Evolutionary conservation across 2,888 invertebrate genomes (phyloP), one percentile per base, ranked within the genome.

Genomic region (Cryptophagus acutangulus): DNA sequence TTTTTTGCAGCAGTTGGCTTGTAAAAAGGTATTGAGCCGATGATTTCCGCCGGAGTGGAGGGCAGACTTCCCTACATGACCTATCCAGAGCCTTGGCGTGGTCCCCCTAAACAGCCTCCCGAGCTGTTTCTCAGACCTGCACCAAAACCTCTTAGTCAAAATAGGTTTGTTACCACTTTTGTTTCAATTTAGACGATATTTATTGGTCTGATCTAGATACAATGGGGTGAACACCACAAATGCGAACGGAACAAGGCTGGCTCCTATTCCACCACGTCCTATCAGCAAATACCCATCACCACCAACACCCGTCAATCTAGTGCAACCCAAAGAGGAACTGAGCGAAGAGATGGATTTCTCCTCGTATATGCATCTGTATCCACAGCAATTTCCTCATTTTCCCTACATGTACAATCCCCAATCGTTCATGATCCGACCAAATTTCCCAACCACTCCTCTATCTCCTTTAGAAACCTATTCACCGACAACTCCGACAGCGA

Each of bases 41-140:
- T 81, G 81, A 79, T 81, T 75, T 79, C 79, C 66, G 79, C 79
- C 68, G 78, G 78, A 69, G 75, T 80, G 74, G 81, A 80, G 75
- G 79, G 79, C 72, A 74, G 74, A 64, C 54, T 65, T 53, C 63
- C 66, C 57, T 68, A 69, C 61, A 70, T 70, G 70, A 70, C 69
- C 53, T 70, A 70, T 72, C 76, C 75, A 63, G 74, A 76, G 63
- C 74, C 74, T 65, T 76, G 75, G 71, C 73, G 76, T 67, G 74
- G 75, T 64, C 74, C 73, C 63, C 67, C 66, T 45, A 67, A 66
- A 50, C 74, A 73, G 60, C 74, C 71, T 43, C 71, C 72, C 49
- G 81, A 81, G 70, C 80, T 81, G 71, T 82, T 81, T 71, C 74
- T 81, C 41, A 73, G 81, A 57, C 81, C 81, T 30, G 77, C 79